These are phyloP conservation scores for Yoshiicerus persimilis DNA, from an alignment of 1,140 invertebrate genomes.

Conservation along the genomic window DNA sequence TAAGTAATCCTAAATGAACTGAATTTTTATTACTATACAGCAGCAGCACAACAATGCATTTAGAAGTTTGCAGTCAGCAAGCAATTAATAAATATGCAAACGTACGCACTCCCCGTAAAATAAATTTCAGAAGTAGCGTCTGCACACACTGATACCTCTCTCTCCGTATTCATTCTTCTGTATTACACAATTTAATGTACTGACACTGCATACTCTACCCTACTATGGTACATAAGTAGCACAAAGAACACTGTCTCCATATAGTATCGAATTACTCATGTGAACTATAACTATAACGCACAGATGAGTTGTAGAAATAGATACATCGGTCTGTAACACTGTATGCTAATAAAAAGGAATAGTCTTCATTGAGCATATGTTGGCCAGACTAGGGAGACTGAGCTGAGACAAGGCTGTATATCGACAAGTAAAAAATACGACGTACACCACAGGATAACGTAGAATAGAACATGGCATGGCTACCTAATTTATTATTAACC, in stretches of 20 bases:
- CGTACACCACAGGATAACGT: not conserved
- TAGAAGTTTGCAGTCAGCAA: not conserved
- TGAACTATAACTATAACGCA: not conserved
- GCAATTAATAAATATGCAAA: not conserved
- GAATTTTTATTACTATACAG: not conserved
- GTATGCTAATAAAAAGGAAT: not conserved
- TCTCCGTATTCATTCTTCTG: not conserved
- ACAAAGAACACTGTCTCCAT: no score
- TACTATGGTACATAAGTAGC: no score
- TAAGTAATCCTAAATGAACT: not conserved
- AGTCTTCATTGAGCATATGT: not conserved
- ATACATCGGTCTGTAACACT: not conserved
- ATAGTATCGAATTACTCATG: no score
- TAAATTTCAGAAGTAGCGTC: not conserved
- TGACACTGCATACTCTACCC: no score
- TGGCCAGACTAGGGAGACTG: not conserved
- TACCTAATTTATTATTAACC: constrained; percentile 9
- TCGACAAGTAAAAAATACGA: not conserved
- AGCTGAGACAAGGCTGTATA: not conserved
- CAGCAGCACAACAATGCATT: not conserved
- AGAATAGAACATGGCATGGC: not conserved
- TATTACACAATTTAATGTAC: no score
- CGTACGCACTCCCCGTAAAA: not conserved
- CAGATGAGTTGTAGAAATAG: not conserved
- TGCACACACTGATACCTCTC: not conserved